Base-by-base conservation (phyloP, 2,888 invertebrate genomes). In the Drosophila quinaria region DNA sequence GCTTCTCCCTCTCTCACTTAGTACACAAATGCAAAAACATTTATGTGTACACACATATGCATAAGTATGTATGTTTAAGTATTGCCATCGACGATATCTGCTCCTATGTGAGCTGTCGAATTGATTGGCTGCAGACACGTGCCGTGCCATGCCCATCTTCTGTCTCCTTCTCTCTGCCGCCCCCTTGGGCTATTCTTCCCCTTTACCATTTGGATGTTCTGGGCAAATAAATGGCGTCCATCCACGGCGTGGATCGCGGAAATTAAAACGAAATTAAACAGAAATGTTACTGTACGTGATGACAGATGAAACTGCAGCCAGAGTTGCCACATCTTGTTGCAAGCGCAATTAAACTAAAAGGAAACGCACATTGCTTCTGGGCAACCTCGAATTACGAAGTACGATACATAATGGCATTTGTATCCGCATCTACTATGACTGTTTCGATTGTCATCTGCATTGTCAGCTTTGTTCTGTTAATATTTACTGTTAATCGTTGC, bases 241-340 rank as follows among this genome's bases (percentile, higher is more conserved):
- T 31, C 62, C 46, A 42, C 46, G 22, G 49, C 54, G 46, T 71
- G 59, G 56, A 17, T 52, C 75, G 75, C 87, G 87, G 87, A 89
- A 89, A 80, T 89, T 78, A 80, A 84, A 84, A 74, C 71, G 68
- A 89, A 89, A 89, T 84, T 89, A 83, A 89, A 83, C 62, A 75
- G 84, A 83, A 78, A 83, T 78, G 80, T 75, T 52, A 63, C 56
- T 19, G 60, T 47, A 78, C 72, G 77, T 80, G 80, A 54, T 68
- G 78, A 66, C 72, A 69, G 66, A 33, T 33, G 35, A 15, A 25
- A 11, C 56, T 50, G 10, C 31, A 37, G 19, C 6, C 60, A 56
- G 55, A 37, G 55, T 62, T 74, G 68, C 73, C 75, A 70, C 76
- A 35, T 56, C 33, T 10, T 35, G 55, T 56, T 82, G 82, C 69